phyloP scores from a whole-genome alignment of 2,797 vertebrate species.

The Bradypus variegatus region DNA sequence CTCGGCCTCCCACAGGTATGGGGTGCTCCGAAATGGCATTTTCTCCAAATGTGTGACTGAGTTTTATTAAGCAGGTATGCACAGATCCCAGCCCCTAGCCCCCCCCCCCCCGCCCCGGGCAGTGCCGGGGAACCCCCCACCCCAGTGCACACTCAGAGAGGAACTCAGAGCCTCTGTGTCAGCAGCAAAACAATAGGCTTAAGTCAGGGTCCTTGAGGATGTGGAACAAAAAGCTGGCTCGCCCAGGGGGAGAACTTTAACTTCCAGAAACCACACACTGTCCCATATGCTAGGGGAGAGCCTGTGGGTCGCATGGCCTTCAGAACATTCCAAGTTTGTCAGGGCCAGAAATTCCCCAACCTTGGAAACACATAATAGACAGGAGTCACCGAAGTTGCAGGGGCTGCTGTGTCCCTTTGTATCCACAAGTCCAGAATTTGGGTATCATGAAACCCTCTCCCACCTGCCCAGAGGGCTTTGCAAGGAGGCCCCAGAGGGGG shows the following conservation, averaged over 20 bases:
- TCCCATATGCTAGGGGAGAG: background rate
- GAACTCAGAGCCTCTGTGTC: background rate
- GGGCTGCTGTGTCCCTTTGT: background rate
- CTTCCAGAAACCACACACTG: background rate
- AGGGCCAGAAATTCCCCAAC: background rate
- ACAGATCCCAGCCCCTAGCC: background rate
- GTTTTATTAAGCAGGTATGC: background rate
- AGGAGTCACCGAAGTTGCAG: background rate
- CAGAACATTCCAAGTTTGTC: background rate
- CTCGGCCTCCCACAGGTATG: background rate
- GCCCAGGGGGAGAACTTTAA: constrained; percentile 19
- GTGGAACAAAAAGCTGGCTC: constrained; percentile 40
- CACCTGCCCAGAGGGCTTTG: background rate
- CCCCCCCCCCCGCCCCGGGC: background rate
- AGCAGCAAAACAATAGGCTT: constrained; percentile 28
- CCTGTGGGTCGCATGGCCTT: background rate
- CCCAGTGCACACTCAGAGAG: background rate
- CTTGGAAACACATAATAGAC: background rate
- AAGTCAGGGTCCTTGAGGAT: constrained; percentile 41
- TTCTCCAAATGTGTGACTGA: background rate
- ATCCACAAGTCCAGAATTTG: background rate
- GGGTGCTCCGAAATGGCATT: background rate
- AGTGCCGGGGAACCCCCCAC: background rate
- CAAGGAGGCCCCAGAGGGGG: background rate
- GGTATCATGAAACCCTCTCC: background rate